Evolutionary conservation across 2,888 invertebrate species (phyloP).

Genomic region (Enchytraeus crypticus): DNA sequence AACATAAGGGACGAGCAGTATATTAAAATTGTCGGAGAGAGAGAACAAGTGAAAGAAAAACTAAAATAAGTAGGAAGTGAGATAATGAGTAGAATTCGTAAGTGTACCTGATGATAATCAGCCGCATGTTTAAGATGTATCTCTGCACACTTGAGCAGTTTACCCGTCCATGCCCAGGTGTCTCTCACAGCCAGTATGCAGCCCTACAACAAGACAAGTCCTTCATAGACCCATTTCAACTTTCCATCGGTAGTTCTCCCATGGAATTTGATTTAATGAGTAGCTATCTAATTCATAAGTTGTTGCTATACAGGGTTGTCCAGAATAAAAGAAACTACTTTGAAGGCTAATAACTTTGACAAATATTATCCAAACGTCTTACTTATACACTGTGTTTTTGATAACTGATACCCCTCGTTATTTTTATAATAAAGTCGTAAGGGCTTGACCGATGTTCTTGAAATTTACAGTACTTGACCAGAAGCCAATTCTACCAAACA

Average conservation of each 20-base stretch:
- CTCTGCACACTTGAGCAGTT: constrained; percentile 40
- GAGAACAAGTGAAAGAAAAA: too few species aligned
- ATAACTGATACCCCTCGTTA: too few species aligned
- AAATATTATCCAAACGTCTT: too few species aligned
- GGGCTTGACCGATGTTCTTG: too few species aligned
- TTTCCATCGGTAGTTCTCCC: background rate
- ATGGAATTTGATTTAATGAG: background rate
- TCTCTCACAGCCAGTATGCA: constrained; percentile 40
- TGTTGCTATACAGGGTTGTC: background rate
- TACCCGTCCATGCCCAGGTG: constrained; percentile 43
- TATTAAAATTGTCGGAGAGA: too few species aligned
- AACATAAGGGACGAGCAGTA: background rate
- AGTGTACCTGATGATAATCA: constrained; percentile 41
- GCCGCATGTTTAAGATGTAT: constrained; percentile 41
- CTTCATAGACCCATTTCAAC: background rate
- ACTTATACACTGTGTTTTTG: too few species aligned
- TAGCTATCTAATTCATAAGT: background rate
- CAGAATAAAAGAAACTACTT: too few species aligned
- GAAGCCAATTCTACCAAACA: too few species aligned
- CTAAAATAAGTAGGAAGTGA: too few species aligned
- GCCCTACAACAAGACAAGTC: constrained; percentile 27
- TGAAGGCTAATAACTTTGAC: too few species aligned
- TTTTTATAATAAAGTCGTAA: too few species aligned
- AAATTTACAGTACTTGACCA: too few species aligned
- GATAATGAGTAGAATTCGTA: background rate